Percentiles rank a stretch among this genome's conserved stretches.
phyloP scores from a whole-genome alignment of 2,113 vertebrate genomes.

The Thunnus thynnus region DNA sequence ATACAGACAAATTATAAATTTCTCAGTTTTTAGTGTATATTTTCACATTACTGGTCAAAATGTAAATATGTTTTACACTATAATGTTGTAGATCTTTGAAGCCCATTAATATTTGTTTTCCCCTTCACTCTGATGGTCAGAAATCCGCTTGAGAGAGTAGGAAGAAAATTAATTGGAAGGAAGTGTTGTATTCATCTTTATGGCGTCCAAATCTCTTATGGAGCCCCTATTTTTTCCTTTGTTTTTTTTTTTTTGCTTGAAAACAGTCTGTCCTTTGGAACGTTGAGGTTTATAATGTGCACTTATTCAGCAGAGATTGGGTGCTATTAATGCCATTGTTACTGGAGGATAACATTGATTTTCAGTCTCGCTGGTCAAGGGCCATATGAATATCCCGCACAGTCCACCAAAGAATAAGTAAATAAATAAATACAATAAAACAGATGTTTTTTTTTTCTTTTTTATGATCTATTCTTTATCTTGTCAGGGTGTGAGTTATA shows the following conservation, averaged over 20 bases:
- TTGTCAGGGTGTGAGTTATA: slow-evolving; percentile 70
- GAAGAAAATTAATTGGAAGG: slow-evolving; percentile 49
- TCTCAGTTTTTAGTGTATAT: neutral
- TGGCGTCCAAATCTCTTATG: slow-evolving; percentile 67
- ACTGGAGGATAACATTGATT: slow-evolving; percentile 79
- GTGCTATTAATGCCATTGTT: slow-evolving; percentile 78
- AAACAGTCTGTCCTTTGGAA: slow-evolving; percentile 70
- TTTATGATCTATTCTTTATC: slow-evolving; percentile 78
- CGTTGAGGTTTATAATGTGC: slow-evolving; percentile 74
- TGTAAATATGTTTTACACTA: too few species aligned
- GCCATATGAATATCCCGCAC: slow-evolving; percentile 69
- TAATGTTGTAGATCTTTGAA: too few species aligned
- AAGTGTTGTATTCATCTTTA: slow-evolving; percentile 59
- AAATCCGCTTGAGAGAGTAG: slow-evolving; percentile 22
- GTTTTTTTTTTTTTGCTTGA: slow-evolving; percentile 28
- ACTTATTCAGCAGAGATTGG: slow-evolving; percentile 73
- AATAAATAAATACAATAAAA: slow-evolving; percentile 69
- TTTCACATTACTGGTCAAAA: neutral
- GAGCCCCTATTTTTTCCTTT: slow-evolving; percentile 41
- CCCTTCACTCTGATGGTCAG: slow-evolving; percentile 19
- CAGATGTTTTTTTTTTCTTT: slow-evolving; percentile 59
- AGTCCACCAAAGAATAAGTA: slow-evolving; percentile 55
- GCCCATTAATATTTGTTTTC: slow-evolving; percentile 5
- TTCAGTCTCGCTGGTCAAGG: slow-evolving; percentile 76
- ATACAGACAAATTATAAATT: neutral